Evolutionary conservation across 2,797 vertebrate species (phyloP), one percentile per base, ranked within the genome.

Genomic region (Synaphobranchus kaupii): DNA sequence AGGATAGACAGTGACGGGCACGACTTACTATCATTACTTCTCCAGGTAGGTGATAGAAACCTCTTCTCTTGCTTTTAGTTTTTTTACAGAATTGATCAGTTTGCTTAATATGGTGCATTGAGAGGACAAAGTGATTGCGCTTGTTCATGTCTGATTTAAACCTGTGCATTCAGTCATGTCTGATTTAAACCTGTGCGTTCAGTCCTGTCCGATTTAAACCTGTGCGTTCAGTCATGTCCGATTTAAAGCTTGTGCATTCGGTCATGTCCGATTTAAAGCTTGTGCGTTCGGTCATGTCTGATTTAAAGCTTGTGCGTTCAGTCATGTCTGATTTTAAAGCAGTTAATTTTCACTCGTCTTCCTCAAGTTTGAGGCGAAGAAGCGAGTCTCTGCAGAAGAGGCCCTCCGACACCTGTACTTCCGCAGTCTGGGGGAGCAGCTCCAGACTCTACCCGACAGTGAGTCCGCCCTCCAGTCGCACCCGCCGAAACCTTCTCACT

Each of bases 1-100:
- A 93, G 96, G 93, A 96, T 97, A 94, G 95, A 96, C 94, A 96
- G 85, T 6, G 96, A 97, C n/a, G 96, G 96, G 25, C 94, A 95
- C 82, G 93, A 96, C 86, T 90, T 97, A 91, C 93, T 97, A 1
- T 93, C 94, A 28, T 83, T 94, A 90, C 94, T 97, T 39, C 93
- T 97, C 86, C 94, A 96, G 96, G 96, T 97, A 88, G 92, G 89
- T 85, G 2, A 1, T 48, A 82, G 4, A 48, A 48, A 25, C 52
- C 68, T 22, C 1, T 47, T 80, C 4, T 56, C 60, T 52, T 12
- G 60, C 25, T 25, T 68, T 25, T 34, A 56, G 12, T 85, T 34
- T 73, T 73, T 58, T 73, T 31, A 83, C 12, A 60, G n/a, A 54
- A 17, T 78, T 31, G 84, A 8, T 89, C 82, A 8, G 39, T 48